These are phyloP conservation scores for Sylvilagus bachmani DNA, from an alignment of 2,113 vertebrate genomes.

Conservation along the genomic window DNA sequence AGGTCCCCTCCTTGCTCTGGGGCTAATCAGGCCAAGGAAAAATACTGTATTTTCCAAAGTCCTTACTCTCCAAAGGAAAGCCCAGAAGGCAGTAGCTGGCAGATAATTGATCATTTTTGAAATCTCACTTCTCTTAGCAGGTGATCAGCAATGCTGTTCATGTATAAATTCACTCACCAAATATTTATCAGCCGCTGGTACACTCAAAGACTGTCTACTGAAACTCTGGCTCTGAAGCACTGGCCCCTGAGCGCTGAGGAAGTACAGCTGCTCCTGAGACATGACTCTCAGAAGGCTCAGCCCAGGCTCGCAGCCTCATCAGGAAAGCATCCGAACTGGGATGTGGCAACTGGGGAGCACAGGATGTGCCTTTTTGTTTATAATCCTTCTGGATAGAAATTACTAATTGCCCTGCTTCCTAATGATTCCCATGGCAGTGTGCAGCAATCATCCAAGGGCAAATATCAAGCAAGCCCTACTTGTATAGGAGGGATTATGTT, in stretches of 20 bases:
- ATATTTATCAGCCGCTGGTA: constrained; percentile 33
- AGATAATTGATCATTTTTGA: constrained; percentile 44
- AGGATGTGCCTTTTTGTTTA: background rate
- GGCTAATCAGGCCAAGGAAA: background rate
- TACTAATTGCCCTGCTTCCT: constrained; percentile 40
- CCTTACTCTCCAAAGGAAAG: constrained; percentile 47
- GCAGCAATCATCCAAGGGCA: background rate
- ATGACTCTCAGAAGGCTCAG: background rate
- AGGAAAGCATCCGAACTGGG: background rate
- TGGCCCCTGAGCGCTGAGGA: background rate
- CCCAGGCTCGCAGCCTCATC: background rate
- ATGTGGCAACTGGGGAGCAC: background rate
- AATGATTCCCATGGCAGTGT: background rate
- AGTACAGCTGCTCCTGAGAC: background rate
- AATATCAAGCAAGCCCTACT: background rate
- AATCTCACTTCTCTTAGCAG: constrained; percentile 58
- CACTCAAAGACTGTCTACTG: background rate
- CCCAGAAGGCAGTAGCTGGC: background rate
- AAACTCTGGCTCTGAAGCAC: background rate
- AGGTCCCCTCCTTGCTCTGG: background rate
- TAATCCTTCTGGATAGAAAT: constrained; percentile 41
- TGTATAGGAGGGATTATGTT: background rate
- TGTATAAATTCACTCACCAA: constrained; percentile 48
- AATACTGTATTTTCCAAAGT: background rate
- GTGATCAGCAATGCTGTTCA: constrained; percentile 12